Conservation (phyloP, 2,888 invertebrate species). For the Eupithecia exiguata region DNA sequence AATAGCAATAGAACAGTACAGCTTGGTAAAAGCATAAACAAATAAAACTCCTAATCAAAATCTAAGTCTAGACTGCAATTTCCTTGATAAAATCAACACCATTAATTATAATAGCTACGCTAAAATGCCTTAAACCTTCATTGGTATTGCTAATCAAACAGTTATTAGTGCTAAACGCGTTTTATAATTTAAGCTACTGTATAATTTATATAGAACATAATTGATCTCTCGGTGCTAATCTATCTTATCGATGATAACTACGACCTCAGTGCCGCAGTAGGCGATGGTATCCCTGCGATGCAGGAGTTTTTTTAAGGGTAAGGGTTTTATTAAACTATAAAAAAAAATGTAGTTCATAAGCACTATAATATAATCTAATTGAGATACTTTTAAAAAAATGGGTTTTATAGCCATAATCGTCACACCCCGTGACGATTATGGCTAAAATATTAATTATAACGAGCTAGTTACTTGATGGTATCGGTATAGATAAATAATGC, state of each 20-base stretch:
- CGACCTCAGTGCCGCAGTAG: background rate
- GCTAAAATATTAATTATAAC: background rate
- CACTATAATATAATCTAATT: no score
- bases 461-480: background rate
- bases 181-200: conserved; percentile 8
- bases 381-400: no score
- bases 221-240: background rate
- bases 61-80: conserved; percentile 30
- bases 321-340: no score
- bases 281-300: background rate
- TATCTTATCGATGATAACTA: background rate
- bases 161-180: conserved; percentile 10
- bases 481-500: background rate
- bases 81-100: conserved; percentile 44
- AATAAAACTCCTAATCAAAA: conserved; percentile 9
- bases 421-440: no score
- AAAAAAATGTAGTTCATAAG: no score
- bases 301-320: no score
- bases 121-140: conserved; percentile 15
- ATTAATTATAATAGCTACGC: conserved; percentile 27
- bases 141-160: background rate
- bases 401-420: no score
- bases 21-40: background rate
- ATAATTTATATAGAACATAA: background rate
- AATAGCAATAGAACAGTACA: background rate